Percentiles rank a stretch among this genome's conserved stretches.
These are phyloP conservation scores for Campodea augens DNA, from an alignment of 1,140 invertebrate genomes.

Conservation along the genomic window DNA sequence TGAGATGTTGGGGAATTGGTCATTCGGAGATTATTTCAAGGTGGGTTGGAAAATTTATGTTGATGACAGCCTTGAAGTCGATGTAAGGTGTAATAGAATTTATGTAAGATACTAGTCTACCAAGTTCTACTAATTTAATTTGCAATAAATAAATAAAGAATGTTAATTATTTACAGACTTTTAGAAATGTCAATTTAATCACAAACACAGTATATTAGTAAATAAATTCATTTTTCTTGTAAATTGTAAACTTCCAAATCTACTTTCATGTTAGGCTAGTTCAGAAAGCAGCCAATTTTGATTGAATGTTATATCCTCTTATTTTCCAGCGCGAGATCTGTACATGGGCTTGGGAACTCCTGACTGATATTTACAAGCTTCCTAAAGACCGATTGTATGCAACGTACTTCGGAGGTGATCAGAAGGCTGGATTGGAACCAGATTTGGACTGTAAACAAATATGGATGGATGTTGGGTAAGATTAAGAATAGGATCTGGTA, in stretches of 20 bases:
- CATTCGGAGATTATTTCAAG: constrained; percentile 99
- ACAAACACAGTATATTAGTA: no score
- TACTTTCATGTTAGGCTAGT: no score
- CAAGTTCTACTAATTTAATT: neutral
- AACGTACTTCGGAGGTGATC: constrained; percentile 93
- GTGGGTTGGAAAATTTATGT: constrained; percentile 22
- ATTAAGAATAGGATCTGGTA: no score
- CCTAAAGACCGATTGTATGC: constrained; percentile 82
- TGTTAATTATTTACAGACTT: no score
- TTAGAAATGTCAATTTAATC: no score
- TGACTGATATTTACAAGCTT: constrained; percentile 63
- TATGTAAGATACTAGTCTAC: no score
- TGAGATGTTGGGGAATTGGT: constrained; percentile 99
- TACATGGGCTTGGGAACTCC: constrained; percentile 90
- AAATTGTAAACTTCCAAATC: no score
- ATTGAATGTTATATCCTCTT: no score
- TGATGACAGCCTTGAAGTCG: no score
- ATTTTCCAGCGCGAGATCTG: constrained; percentile 80
- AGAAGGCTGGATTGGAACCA: constrained; percentile 58
- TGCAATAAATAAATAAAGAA: neutral
- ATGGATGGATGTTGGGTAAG: constrained; percentile 52
- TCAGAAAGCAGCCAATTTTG: no score
- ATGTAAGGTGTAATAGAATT: no score
- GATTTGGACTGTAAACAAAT: constrained; percentile 82
- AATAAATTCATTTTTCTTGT: no score